Conservation (phyloP, 2,113 vertebrate species). For the Perca flavescens region DNA sequence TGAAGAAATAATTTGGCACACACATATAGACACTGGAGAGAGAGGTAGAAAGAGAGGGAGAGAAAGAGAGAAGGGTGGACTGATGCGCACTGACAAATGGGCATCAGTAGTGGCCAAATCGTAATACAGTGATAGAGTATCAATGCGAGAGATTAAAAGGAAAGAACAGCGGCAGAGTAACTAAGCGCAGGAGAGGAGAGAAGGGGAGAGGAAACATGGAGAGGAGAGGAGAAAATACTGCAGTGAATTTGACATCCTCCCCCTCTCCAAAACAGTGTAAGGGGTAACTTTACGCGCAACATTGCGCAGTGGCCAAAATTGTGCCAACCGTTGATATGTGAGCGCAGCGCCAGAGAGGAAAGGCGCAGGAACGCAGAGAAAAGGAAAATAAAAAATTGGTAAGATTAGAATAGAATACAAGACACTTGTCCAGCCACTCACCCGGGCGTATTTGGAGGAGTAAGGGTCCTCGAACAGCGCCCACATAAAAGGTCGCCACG, state of each 20-base stretch:
- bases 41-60: not conserved
- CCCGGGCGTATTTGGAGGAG: constrained; percentile 95
- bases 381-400: not conserved
- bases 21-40: not conserved
- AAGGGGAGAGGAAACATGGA: not conserved
- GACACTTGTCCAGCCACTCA: constrained; percentile 79
- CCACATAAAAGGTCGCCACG: constrained; percentile 94
- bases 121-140: not conserved
- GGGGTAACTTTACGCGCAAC: constrained; percentile 41
- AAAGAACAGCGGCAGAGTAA: not conserved
- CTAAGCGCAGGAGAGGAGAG: no score
- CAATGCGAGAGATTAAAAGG: constrained; percentile 4
- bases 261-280: not conserved
- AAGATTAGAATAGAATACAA: not conserved
- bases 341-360: not conserved
- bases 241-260: constrained; percentile 7
- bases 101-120: not conserved
- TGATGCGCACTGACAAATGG: constrained; percentile 9
- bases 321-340: constrained; percentile 25
- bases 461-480: constrained; percentile 98
- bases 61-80: not conserved
- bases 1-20: not conserved
- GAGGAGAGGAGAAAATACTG: not conserved
- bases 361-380: no score
- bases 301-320: constrained; percentile 39